Evolutionary conservation across 2,888 invertebrate genomes (phyloP), one percentile per base, ranked within the genome.

Genomic region (Tubulanus polymorphus): DNA sequence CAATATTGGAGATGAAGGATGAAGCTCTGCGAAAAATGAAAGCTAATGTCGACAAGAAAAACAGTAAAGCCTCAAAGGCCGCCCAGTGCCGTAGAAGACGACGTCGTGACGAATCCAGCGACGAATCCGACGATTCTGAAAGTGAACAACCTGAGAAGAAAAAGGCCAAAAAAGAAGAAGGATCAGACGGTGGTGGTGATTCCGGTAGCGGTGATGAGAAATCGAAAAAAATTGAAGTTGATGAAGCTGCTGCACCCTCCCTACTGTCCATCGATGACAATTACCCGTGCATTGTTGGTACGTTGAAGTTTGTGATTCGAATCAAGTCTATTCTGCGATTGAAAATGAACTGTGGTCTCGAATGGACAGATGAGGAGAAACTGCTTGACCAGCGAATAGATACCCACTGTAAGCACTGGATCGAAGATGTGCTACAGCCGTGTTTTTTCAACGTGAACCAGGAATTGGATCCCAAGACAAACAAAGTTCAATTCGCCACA

Each of bases 171-270:
- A 41, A 32, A n/a, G 35, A 32, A 10, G 35, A 10, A 12, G 35
- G 10, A 12, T 32, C 35, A n/a, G 35, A 32, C 35, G 35, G n/a
- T 32, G 35, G n/a, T 32, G 10, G n/a, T 32, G 35, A 32, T 12
- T 32, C 35, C 10, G 10, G 35, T n/a, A 32, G 35, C n/a, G 35
- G 35, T 32, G 35, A 32, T n/a, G 35, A 32, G 35, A n/a, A n/a
- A n/a, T 12, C 10, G n/a, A 32, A 32, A 41, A 41, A 41, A 41
- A 41, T 41, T 18, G 41, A 41, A 41, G 41, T 41, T 41, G 41
- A 15, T 15, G 5, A 23, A 18, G 15, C 18, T 41, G 35, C 35
- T n/a, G 35, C 35, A 10, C 10, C 10, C n/a, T 41, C 41, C 15
- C 41, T 41, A 15, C 15, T 41, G 6, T 15, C 41, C 5, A 5